Base-by-base conservation (phyloP, 2,113 vertebrate species). In the Axis porcinus region DNA sequence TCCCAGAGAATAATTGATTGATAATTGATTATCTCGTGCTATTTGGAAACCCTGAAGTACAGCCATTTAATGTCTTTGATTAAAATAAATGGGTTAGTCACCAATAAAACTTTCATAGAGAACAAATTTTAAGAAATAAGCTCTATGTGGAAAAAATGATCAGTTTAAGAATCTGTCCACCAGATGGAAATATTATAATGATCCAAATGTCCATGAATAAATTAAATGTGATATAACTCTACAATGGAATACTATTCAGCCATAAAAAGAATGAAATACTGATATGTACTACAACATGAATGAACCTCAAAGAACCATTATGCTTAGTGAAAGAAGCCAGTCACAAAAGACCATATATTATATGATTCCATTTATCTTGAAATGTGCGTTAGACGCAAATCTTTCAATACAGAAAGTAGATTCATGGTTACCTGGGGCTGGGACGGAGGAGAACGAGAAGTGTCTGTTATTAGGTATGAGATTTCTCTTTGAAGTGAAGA, bases 1-100 rank as follows among this genome's bases (percentile, higher is more conserved):
- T 94, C 81, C 92, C 58, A 81, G 28, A 92, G 25, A 47, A 91
- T 89, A 94, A 84, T 43, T 91, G 28, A 87, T 74, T 70, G 90
- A 54, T 54, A 62, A 33, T 60, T 96, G 84, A 91, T 88, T 92
- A 88, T 96, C 83, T 74, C 5, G 43, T 82, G 47, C 28, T 76
- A 74, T 92, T 89, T 96, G n/a, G 74, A 33, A 84, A 88, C 45
- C 70, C 64, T 94, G 40, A 86, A 78, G 94, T 96, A 90, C 54
- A 82, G 28, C 55, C 47, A 97, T 36, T 87, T 95, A 81, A 94
- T 89, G 19, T 83, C 30, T 92, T 92, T 87, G 55, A 57, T 94
- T 96, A 86, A 76, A 74, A 79, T 64, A 94, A 97, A 74, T 96
- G 27, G 28, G 23, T 85, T 94, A 96, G 83, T 86, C 76, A 97